Conservation (phyloP, 2,888 invertebrate genomes). For the Ectropis crepuscularia region DNA sequence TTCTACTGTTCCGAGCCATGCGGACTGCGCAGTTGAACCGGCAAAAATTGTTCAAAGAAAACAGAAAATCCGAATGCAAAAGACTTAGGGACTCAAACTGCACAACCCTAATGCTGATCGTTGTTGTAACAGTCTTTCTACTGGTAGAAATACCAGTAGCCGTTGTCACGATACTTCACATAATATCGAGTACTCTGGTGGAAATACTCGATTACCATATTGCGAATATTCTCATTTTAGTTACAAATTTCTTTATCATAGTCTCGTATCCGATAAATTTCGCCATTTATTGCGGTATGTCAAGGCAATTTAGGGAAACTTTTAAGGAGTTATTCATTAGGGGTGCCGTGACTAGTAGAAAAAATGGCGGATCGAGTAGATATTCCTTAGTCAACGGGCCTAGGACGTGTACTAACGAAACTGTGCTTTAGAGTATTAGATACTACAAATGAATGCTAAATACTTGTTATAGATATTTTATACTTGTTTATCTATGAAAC, state of each 20-base stretch:
- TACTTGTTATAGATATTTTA: slow-evolving; percentile 32
- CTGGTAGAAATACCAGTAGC: slow-evolving; percentile 93
- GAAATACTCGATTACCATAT: slow-evolving; percentile 91
- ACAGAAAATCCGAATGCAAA: slow-evolving; percentile 91
- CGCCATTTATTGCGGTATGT: slow-evolving; percentile 98
- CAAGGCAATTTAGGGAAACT: slow-evolving; percentile 96
- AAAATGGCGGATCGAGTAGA: slow-evolving; percentile 89
- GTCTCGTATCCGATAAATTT: slow-evolving; percentile 97
- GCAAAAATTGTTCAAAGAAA: slow-evolving; percentile 90
- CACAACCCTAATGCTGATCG: slow-evolving; percentile 94
- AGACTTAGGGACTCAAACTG: slow-evolving; percentile 92
- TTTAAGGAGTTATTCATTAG: slow-evolving; percentile 93
- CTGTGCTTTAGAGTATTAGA: slow-evolving; percentile 85
- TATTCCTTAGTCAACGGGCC: slow-evolving; percentile 93
- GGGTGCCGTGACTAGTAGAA: slow-evolving; percentile 85
- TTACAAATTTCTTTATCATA: slow-evolving; percentile 96
- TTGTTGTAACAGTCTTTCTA: slow-evolving; percentile 93
- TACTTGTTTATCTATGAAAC: slow-evolving; percentile 12
- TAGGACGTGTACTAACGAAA: slow-evolving; percentile 93
- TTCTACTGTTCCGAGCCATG: slow-evolving; percentile 94
- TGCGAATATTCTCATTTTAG: slow-evolving; percentile 90
- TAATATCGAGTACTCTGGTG: slow-evolving; percentile 89
- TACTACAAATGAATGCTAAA: slow-evolving; percentile 25
- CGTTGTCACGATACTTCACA: slow-evolving; percentile 92
- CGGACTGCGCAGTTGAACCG: slow-evolving; percentile 92